Base-by-base conservation (phyloP, 2,797 vertebrate species). In the Taenioides sp. region DNA sequence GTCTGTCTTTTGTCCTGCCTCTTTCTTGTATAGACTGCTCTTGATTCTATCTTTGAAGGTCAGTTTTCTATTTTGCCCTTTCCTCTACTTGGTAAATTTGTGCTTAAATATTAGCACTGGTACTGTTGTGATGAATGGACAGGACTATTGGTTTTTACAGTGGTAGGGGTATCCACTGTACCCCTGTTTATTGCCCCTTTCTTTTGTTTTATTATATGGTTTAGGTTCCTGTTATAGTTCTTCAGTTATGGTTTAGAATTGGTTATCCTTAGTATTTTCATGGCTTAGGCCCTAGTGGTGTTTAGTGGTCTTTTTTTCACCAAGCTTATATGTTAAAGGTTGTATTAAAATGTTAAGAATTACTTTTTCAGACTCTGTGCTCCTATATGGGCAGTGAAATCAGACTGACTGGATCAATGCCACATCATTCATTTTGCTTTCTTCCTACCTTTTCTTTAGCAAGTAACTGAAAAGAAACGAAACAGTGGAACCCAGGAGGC, bases 21-120 rank as follows among this genome's bases (percentile, higher is more conserved):
- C 57, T 58, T 27, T 58, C 57, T 59, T 28, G 23, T 27, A 58
- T 58, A 59, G 57, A 27, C 25, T 17, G 57, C 57, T 17, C 57
- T 59, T 28, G 5, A 28, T 28, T 59, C 12, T 84, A 23, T 50
- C 74, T 86, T 86, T 86, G 77, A 85, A 87, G 76, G 78, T 59
- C 17, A 66, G 64, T 67, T 82, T 86, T 77, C 66, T 67, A 61
- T 87, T 79, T 81, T 22, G 57, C 17, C 69, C 66, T 80, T 75
- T 67, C 74, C 73, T 87, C 73, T 76, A 83, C 1, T 37, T 37
- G 34, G 34, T 10, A 2, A 37, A 37, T 37, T 10, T 37, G 34
- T 9, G 47, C 2, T 49, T 4, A 4, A 17, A 14, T 49, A 49
- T 7, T 7, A 20, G 0, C 7, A 1, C 6, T 54, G 52, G 20